phyloP scores from a whole-genome alignment of 2,113 vertebrate genomes.

The Centrocercus urophasianus region DNA sequence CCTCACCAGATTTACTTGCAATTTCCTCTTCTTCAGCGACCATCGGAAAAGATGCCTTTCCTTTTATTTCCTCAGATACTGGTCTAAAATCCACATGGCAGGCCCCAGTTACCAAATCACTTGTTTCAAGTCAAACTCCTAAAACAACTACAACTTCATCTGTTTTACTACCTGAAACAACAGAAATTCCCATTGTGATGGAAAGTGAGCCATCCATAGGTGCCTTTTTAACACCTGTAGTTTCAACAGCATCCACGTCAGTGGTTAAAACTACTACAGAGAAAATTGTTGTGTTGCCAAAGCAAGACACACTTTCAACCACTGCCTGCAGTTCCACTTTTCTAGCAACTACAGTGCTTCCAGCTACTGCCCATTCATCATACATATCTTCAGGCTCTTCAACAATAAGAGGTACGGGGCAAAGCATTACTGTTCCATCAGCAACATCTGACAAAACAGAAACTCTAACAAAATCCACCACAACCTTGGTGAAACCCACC shows the following conservation, averaged over 20 bases:
- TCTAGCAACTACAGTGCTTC: background rate
- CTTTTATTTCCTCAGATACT: conserved; percentile 14
- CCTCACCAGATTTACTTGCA: background rate
- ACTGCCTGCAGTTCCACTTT: background rate
- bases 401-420: background rate
- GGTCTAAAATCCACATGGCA: background rate
- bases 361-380: background rate
- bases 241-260: background rate
- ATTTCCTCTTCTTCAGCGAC: background rate
- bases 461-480: background rate
- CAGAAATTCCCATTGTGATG: background rate
- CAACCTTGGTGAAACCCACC: background rate
- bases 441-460: background rate
- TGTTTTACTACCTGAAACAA: background rate
- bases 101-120: background rate
- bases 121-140: background rate
- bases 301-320: conserved; percentile 59
- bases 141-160: background rate
- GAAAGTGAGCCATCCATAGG: background rate
- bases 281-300: conserved; percentile 29
- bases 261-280: conserved; percentile 45
- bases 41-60: background rate
- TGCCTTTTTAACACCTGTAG: background rate
- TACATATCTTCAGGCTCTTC: conserved; percentile 2
- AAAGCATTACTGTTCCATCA: background rate